Evolutionary conservation across 2,888 invertebrate species (phyloP).

Genomic region (Zelleria hepariella): DNA sequence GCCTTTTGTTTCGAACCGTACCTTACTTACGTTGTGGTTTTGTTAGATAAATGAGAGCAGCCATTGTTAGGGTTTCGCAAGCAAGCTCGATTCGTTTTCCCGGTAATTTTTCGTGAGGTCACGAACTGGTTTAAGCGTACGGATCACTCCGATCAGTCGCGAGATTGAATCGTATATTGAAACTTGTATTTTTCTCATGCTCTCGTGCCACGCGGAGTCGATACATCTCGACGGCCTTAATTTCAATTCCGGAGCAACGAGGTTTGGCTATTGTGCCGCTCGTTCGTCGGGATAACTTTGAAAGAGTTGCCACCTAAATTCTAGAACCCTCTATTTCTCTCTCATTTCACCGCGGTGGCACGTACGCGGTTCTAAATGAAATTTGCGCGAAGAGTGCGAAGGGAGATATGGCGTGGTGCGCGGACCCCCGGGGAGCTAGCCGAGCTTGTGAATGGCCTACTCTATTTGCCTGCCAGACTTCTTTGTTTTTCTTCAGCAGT

Average conservation of each 20-base stretch:
- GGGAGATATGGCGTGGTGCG: constrained; percentile 15
- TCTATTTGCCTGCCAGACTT: constrained; percentile 33
- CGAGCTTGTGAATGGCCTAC: constrained; percentile 28
- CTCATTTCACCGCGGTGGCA: constrained; percentile 53
- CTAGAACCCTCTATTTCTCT: constrained; percentile 27
- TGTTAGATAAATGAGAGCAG: constrained; percentile 30
- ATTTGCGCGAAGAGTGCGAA: constrained; percentile 48
- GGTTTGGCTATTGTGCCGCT: constrained; percentile 38
- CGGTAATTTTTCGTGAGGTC: constrained; percentile 22
- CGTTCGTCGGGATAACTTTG: constrained; percentile 43
- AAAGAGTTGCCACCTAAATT: constrained; percentile 43
- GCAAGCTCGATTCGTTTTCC: constrained; percentile 21
- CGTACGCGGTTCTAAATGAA: constrained; percentile 60
- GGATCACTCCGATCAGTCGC: constrained; percentile 12
- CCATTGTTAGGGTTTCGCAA: constrained; percentile 16
- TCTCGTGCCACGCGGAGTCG: background rate
- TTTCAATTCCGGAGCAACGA: constrained; percentile 58
- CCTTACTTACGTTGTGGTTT: constrained; percentile 32
- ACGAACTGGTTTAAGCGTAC: constrained; percentile 15
- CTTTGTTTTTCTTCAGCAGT: constrained; percentile 15
- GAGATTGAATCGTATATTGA: constrained; percentile 40
- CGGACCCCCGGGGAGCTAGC: constrained; percentile 28
- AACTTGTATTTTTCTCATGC: constrained; percentile 43
- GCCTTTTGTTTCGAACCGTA: constrained; percentile 37
- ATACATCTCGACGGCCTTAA: constrained; percentile 26